A percentile compares a stretch with the other conserved stretches of the same genome.
phyloP scores from a whole-genome alignment of 2,888 invertebrate species.

The Mechanitis messenoides region DNA sequence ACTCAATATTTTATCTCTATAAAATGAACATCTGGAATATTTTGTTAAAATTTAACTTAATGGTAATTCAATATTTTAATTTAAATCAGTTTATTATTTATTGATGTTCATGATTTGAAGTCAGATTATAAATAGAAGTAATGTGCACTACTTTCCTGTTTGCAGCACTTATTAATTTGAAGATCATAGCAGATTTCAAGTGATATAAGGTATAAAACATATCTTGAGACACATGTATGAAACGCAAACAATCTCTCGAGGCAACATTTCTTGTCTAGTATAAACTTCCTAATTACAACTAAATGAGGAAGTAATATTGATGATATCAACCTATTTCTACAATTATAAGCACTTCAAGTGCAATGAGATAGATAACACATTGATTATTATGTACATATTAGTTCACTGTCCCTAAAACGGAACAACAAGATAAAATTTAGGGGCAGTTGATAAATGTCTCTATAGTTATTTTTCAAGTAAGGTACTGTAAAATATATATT shows the following conservation, averaged over 20 bases:
- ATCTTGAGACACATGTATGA: no score
- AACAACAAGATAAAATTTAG: constrained; percentile 1
- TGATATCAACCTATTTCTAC: neutral
- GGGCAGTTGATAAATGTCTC: neutral
- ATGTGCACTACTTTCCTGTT: no score
- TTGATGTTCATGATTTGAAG: no score
- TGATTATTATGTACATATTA: neutral
- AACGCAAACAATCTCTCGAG: no score
- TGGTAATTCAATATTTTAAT: no score
- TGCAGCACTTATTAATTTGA: no score
- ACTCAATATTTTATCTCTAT: neutral
- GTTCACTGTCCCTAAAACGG: constrained; percentile 3
- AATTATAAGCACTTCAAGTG: neutral
- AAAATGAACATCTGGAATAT: neutral
- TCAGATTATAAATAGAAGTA: no score
- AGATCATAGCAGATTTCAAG: no score
- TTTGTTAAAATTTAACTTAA: neutral
- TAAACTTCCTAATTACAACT: neutral
- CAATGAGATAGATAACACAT: neutral
- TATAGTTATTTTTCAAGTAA: neutral
- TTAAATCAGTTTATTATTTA: no score
- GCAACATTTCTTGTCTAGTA: no score
- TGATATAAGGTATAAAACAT: no score
- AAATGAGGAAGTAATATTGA: neutral
- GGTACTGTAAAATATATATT: neutral